A percentile compares a stretch with the other conserved stretches of the same genome.
Conservation (phyloP, 2,888 invertebrate genomes). For the Ecdyonurus torrentis region DNA sequence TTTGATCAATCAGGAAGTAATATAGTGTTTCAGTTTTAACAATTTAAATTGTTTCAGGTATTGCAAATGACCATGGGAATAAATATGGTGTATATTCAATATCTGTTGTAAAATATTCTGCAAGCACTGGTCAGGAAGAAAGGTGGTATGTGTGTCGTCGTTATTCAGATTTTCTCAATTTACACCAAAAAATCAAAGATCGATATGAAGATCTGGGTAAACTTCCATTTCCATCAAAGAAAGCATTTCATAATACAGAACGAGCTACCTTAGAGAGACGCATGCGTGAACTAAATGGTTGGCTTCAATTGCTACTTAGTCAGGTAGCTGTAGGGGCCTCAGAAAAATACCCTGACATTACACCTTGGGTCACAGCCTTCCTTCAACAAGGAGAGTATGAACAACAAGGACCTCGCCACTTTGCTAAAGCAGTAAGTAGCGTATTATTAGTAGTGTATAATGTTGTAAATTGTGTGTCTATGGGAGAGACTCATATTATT, state of each 20-base stretch:
- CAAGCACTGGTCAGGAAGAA: constrained; percentile 45
- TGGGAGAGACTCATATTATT: neutral
- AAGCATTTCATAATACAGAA: constrained; percentile 86
- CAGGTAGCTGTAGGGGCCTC: constrained; percentile 33
- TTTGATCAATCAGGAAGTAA: too few relatives aligned
- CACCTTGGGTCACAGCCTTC: constrained; percentile 42
- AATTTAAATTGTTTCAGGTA: constrained; percentile 38
- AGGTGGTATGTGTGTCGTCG: constrained; percentile 84
- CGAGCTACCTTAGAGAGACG: constrained; percentile 66
- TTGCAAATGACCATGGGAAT: constrained; percentile 67
- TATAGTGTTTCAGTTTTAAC: too few relatives aligned
- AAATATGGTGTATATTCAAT: constrained; percentile 81
- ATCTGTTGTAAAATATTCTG: constrained; percentile 49
- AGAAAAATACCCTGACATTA: constrained; percentile 41
- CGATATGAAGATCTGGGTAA: constrained; percentile 64
- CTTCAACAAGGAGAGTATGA: constrained; percentile 54
- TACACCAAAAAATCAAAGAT: constrained; percentile 65
- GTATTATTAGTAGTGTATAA: neutral
- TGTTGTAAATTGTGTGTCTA: neutral
- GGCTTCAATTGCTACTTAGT: constrained; percentile 49
- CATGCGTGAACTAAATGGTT: constrained; percentile 63
- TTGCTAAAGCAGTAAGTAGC: constrained; percentile 37
- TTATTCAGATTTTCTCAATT: constrained; percentile 86
- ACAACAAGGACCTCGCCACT: constrained; percentile 38
- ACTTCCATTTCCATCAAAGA: constrained; percentile 77